These are phyloP conservation scores for Empis livida DNA, from an alignment of 2,888 invertebrate genomes.

Conservation along the genomic window DNA sequence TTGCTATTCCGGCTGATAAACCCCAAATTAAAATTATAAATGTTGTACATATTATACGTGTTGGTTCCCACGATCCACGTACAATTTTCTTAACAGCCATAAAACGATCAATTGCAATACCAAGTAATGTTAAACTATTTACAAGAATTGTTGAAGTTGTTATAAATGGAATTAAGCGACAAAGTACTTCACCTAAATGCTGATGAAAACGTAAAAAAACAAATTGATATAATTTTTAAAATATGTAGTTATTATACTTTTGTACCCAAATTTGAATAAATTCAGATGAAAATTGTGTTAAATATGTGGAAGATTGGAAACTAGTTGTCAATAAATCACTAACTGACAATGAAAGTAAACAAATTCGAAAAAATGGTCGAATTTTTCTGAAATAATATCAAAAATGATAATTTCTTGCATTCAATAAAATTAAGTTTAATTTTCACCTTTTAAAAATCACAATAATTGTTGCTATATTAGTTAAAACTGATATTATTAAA, in stretches of 20 bases:
- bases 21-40: conserved; percentile 32
- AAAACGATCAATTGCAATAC: conserved; percentile 44
- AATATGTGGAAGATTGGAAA: conserved; percentile 20
- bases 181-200: conserved; percentile 38
- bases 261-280: conserved; percentile 28
- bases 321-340: conserved; percentile 36
- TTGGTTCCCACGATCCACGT: conserved; percentile 37
- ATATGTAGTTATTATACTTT: too few relatives aligned
- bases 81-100: conserved; percentile 36
- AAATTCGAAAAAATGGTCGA: conserved; percentile 40
- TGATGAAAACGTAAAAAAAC: conserved; percentile 14
- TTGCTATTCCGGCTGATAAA: conserved; percentile 32
- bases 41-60: conserved; percentile 24
- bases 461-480: conserved; percentile 13
- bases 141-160: conserved; percentile 39
- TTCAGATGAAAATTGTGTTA: conserved; percentile 22
- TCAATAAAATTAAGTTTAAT: too few relatives aligned
- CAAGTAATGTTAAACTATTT: conserved; percentile 40
- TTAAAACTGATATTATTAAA: conserved; percentile 10
- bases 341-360: conserved; percentile 38
- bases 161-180: conserved; percentile 38
- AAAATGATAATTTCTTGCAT: conserved; percentile 4
- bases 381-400: too few relatives aligned
- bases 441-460: conserved; percentile 11
- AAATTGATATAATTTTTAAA: too few relatives aligned